phyloP scores from a whole-genome alignment of 1,140 invertebrate species.

The Drosophila navojoa region DNA sequence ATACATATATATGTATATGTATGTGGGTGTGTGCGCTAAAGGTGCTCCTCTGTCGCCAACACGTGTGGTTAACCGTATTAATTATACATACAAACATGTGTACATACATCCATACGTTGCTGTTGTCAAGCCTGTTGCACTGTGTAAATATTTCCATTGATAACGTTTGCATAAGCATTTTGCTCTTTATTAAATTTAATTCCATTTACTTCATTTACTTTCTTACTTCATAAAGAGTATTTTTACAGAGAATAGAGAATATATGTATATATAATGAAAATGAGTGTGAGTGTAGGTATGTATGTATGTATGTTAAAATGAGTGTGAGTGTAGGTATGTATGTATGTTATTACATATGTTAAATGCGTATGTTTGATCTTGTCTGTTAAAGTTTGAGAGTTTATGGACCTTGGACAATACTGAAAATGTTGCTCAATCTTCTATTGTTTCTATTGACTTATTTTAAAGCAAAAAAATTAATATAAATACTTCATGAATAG shows the following conservation, averaged over 20 bases:
- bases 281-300: no score
- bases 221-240: background rate
- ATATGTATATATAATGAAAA: no score
- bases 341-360: no score
- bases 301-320: no score
- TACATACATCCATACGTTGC: no score
- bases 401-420: no score
- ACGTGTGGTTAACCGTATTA: constrained; percentile 14
- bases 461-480: no score
- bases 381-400: no score
- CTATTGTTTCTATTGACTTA: no score
- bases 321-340: no score
- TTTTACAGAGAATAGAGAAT: background rate
- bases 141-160: background rate
- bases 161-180: background rate
- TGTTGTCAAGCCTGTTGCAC: background rate
- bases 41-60: constrained; percentile 10
- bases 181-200: background rate
- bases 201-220: background rate
- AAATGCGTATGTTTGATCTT: background rate
- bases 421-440: no score
- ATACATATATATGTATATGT: background rate
- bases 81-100: background rate
- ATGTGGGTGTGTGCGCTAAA: background rate
- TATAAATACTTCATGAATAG: no score